Base-by-base conservation (phyloP, 1,140 invertebrate genomes). In the Pygmarrhopalites habei region DNA sequence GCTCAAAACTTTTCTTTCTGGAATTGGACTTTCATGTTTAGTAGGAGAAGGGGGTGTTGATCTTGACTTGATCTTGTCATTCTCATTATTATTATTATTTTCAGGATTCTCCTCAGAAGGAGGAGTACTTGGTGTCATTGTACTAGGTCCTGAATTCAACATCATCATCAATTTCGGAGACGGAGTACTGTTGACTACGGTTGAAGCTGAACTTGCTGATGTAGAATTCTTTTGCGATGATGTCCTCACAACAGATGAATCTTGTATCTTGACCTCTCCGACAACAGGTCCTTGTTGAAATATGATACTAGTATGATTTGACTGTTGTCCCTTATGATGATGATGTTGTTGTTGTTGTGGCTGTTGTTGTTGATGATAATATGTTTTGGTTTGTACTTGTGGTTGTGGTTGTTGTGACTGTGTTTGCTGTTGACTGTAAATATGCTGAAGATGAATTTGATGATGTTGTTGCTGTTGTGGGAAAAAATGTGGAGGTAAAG, bases 1-100 rank as follows among this genome's bases (percentile, higher is more conserved):
- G 69, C 88, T 92, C 72, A 95, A 88, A 60, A 88, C 86, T 70
- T 91, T 93, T 3, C 93, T 80, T 71, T 95, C 92, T 0, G 93
- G 94, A 70, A 96, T 96, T 0, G 94, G 94, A 1, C 92, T 95
- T 65, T 52, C 49, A 52, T 52, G 49, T 23, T 52, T 52, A 12
- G 25, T 52, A 12, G 59, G 46, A 35, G 51, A 5, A 7, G 51
- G 28, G 4, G 51, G 51, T 7, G 51, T 12, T n/a, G 4, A 5
- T 47, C 5, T 47, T n/a, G 44, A 47, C 4, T n/a, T 21, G 44
- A n/a, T 5, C 4, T 47, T 47, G 19, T 4, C 10, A 52, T 52
- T 23, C 14, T 52, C 49, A 7, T 41, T 46, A 59, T 30, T 63
- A 56, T 57, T 66, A 60, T 60, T 60, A 39, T 30, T 61, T 25